phyloP scores from a whole-genome alignment of 2,113 vertebrate genomes.

The Hippocampus zosterae region DNA sequence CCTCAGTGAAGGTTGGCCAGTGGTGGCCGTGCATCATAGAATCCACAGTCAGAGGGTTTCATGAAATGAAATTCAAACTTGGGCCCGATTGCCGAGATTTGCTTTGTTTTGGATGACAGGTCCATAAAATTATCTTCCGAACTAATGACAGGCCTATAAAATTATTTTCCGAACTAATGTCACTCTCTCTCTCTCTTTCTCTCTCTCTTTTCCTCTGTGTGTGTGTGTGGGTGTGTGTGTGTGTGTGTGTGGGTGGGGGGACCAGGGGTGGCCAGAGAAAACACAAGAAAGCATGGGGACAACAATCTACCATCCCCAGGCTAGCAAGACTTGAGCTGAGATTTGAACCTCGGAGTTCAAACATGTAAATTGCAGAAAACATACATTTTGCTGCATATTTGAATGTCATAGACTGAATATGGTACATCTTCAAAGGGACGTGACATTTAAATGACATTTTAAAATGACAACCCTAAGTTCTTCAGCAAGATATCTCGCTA shows the following conservation, averaged over 20 bases:
- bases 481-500: not conserved
- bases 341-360: not conserved
- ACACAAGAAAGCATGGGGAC: not conserved
- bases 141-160: too few relatives aligned
- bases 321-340: not conserved
- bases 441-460: slow-evolving; percentile 7
- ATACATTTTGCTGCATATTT: slow-evolving; percentile 1
- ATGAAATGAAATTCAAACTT: too few relatives aligned
- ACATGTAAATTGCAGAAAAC: slow-evolving; percentile 1
- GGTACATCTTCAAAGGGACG: not conserved
- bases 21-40: too few relatives aligned
- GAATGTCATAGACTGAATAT: not conserved
- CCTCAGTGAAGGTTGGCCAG: too few relatives aligned
- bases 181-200: too few relatives aligned
- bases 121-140: too few relatives aligned
- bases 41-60: too few relatives aligned
- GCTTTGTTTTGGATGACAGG: too few relatives aligned
- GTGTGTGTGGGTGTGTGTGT: too few relatives aligned
- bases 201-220: too few relatives aligned
- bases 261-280: not conserved
- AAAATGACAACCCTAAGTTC: not conserved
- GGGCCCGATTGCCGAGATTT: too few relatives aligned
- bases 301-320: not conserved
- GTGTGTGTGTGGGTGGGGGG: not conserved
- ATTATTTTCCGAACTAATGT: too few relatives aligned